Percentiles rank a stretch among this genome's conserved stretches.
phyloP scores from a whole-genome alignment of 2,797 vertebrate genomes.

The Loris lydekkerianus region DNA sequence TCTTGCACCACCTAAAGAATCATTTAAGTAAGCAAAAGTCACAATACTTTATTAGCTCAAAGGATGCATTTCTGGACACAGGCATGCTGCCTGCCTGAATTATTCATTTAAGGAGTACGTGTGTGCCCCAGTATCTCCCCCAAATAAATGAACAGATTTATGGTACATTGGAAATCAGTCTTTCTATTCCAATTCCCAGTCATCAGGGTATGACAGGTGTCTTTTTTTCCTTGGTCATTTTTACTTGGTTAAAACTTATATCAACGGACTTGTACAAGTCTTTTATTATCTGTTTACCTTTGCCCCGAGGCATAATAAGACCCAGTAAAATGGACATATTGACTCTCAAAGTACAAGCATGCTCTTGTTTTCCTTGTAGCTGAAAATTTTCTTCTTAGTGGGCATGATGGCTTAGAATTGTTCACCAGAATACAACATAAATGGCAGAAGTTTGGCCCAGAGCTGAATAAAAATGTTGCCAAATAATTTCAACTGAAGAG shows the following conservation, averaged over 20 bases:
- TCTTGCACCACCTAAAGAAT: neutral
- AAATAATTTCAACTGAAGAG: neutral
- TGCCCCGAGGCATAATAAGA: neutral
- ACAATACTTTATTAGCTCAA: neutral
- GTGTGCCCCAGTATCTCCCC: neutral
- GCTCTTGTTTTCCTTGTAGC: neutral
- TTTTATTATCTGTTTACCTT: neutral
- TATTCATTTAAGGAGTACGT: neutral
- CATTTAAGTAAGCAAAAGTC: neutral
- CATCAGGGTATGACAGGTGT: neutral
- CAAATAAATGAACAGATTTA: neutral
- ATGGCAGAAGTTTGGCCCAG: neutral
- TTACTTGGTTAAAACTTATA: neutral
- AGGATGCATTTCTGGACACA: slow-evolving; percentile 33
- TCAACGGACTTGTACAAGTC: neutral
- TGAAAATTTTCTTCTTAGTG: neutral
- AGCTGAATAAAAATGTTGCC: neutral
- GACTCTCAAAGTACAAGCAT: neutral
- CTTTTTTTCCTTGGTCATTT: neutral
- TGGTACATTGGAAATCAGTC: neutral
- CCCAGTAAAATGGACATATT: neutral
- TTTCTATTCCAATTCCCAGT: slow-evolving; percentile 2
- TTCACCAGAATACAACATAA: slow-evolving; percentile 6
- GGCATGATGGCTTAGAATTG: neutral
- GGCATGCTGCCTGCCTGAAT: neutral